Percentiles rank a stretch among this genome's conserved stretches.
Evolutionary conservation across 2,113 vertebrate genomes (phyloP).

Genomic region (Prionailurus bengalensis): DNA sequence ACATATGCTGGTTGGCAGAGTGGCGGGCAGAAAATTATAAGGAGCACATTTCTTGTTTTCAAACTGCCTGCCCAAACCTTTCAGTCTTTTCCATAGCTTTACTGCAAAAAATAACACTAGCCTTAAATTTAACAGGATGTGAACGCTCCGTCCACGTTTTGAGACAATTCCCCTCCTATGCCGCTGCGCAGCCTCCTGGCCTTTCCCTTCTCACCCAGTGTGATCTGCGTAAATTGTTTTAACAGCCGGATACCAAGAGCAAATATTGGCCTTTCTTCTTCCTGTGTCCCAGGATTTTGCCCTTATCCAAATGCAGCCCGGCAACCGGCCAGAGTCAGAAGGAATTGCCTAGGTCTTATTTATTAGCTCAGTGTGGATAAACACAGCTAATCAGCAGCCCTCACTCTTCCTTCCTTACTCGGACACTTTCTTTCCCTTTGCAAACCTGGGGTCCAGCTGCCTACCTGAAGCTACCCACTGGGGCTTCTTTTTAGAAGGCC

Average conservation of each 20-base stretch:
- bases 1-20: background rate
- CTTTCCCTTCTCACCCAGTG: slow-evolving; percentile 69
- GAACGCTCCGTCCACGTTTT: slow-evolving; percentile 34
- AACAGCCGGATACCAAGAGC: slow-evolving; percentile 78
- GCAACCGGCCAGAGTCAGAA: slow-evolving; percentile 55
- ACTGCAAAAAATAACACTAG: slow-evolving; percentile 69
- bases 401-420: background rate
- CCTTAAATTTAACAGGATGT: slow-evolving; percentile 68
- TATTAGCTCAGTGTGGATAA: slow-evolving; percentile 74
- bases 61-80: slow-evolving; percentile 52
- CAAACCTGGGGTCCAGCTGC: background rate
- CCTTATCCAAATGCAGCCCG: slow-evolving; percentile 72
- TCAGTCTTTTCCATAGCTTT: slow-evolving; percentile 70
- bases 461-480: background rate
- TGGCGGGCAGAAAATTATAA: background rate
- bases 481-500: background rate
- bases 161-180: background rate
- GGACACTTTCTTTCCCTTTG: background rate
- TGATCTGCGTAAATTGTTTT: slow-evolving; percentile 83
- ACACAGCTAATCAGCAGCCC: slow-evolving; percentile 73
- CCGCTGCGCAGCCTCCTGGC: background rate
- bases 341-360: slow-evolving; percentile 64
- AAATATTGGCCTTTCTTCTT: slow-evolving; percentile 83
- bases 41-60: slow-evolving; percentile 69
- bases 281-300: slow-evolving; percentile 78